Conservation (phyloP, 2,888 invertebrate species). For the Rutpela maculata region DNA sequence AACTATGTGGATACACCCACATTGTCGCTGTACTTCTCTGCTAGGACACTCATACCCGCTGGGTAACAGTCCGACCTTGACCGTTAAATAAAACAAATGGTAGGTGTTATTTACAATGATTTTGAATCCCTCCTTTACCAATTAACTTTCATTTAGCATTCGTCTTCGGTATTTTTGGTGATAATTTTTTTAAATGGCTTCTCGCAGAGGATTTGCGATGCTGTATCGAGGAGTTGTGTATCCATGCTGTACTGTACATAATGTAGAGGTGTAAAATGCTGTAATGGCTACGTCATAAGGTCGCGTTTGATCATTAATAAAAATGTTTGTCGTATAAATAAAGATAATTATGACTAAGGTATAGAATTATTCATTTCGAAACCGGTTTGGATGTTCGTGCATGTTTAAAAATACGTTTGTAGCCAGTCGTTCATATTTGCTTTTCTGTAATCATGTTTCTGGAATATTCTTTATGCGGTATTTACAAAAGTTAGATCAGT, state of each 20-base stretch:
- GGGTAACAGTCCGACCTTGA: no score
- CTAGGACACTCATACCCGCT: no score
- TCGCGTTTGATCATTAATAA: conserved; percentile 3
- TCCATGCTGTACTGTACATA: not conserved
- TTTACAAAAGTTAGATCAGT: not conserved
- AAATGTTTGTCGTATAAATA: conserved; percentile 3
- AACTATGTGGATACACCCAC: no score
- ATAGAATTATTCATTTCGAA: not conserved
- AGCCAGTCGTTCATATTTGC: not conserved
- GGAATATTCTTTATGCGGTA: not conserved
- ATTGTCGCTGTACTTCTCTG: no score
- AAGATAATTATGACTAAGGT: conserved; percentile 7
- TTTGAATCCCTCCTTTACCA: no score
- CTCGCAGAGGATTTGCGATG: not conserved
- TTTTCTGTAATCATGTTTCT: not conserved
- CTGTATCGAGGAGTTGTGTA: not conserved
- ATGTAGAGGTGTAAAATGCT: not conserved
- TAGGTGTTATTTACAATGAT: no score
- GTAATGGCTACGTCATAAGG: not conserved
- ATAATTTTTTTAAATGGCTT: not conserved
- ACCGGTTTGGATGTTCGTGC: not conserved
- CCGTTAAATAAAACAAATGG: no score
- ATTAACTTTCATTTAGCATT: no score
- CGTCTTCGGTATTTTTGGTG: no score
- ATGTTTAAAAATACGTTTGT: not conserved